Percentiles rank a stretch among this genome's conserved stretches.
These are phyloP conservation scores for Apis dorsata DNA, from an alignment of 1,140 invertebrate genomes.

Conservation along the genomic window DNA sequence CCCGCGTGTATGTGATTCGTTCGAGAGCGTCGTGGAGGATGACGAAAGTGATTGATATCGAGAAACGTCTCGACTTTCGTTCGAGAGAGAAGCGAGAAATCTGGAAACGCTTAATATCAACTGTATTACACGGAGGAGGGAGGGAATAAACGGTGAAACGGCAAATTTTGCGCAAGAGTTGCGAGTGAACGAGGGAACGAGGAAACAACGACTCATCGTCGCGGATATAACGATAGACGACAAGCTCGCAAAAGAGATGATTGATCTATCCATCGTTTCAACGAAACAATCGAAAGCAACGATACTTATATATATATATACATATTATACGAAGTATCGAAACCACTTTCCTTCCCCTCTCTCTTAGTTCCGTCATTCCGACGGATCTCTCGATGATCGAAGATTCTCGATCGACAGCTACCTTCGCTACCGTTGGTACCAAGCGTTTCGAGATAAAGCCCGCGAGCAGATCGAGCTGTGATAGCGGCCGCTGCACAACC, in stretches of 20 bases:
- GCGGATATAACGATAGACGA: neutral
- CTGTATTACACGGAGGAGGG: too few relatives aligned
- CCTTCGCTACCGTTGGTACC: slow-evolving; percentile 56
- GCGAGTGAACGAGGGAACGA: too few relatives aligned
- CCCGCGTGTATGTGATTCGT: neutral
- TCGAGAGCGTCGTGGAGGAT: neutral
- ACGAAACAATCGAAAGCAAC: too few relatives aligned
- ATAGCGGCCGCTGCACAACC: slow-evolving; percentile 53
- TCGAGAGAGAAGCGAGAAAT: neutral
- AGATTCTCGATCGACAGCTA: slow-evolving; percentile 53
- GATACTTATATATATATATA: too few relatives aligned
- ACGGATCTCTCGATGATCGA: slow-evolving; percentile 42
- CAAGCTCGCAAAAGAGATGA: neutral
- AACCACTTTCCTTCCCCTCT: too few relatives aligned
- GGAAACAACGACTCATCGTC: too few relatives aligned
- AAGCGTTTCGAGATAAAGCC: slow-evolving; percentile 59
- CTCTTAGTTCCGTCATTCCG: neutral
- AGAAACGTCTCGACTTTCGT: too few relatives aligned
- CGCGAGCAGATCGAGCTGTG: slow-evolving; percentile 62
- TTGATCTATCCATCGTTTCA: neutral
- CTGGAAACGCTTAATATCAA: too few relatives aligned
- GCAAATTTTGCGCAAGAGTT: too few relatives aligned
- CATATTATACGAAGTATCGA: too few relatives aligned
- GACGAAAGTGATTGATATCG: slow-evolving; percentile 20
- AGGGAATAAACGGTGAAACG: too few relatives aligned